Percentiles rank a stretch among this genome's conserved stretches.
phyloP scores from a whole-genome alignment of 2,888 invertebrate genomes.

The Byasa hedistus region DNA sequence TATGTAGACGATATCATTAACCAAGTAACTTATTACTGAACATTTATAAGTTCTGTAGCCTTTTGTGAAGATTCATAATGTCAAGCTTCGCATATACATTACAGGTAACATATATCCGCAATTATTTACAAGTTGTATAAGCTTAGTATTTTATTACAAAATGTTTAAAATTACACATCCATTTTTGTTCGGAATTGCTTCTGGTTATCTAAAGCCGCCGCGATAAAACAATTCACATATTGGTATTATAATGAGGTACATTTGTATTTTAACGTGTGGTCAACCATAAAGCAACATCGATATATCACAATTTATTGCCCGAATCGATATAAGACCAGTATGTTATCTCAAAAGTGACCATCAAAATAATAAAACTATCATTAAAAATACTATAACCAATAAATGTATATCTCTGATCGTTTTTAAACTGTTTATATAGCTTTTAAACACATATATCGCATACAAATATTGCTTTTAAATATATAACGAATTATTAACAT shows the following conservation, averaged over 20 bases:
- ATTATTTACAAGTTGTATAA: not conserved
- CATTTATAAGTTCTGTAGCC: too few species aligned
- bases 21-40: too few species aligned
- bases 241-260: not conserved
- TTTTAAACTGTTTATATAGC: slow-evolving; percentile 27
- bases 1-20: too few species aligned
- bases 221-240: not conserved
- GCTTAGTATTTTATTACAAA: not conserved
- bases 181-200: too few species aligned
- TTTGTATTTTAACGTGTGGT: slow-evolving; percentile 13
- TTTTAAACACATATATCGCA: slow-evolving; percentile 14
- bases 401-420: slow-evolving; percentile 14
- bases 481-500: slow-evolving; percentile 19
- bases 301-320: slow-evolving; percentile 14
- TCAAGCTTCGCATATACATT: not conserved
- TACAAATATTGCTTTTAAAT: slow-evolving; percentile 19
- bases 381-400: slow-evolving; percentile 13
- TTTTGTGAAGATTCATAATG: too few species aligned
- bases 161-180: too few species aligned
- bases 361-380: slow-evolving; percentile 17
- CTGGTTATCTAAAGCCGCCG: not conserved
- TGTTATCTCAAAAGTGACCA: slow-evolving; percentile 25
- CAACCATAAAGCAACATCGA: slow-evolving; percentile 4
- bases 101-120: not conserved
- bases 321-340: slow-evolving; percentile 15